Percentiles rank a stretch among this genome's conserved stretches.
Evolutionary conservation across 2,797 vertebrate genomes (phyloP).

Genomic region (Mormyrus hasselquistii): DNA sequence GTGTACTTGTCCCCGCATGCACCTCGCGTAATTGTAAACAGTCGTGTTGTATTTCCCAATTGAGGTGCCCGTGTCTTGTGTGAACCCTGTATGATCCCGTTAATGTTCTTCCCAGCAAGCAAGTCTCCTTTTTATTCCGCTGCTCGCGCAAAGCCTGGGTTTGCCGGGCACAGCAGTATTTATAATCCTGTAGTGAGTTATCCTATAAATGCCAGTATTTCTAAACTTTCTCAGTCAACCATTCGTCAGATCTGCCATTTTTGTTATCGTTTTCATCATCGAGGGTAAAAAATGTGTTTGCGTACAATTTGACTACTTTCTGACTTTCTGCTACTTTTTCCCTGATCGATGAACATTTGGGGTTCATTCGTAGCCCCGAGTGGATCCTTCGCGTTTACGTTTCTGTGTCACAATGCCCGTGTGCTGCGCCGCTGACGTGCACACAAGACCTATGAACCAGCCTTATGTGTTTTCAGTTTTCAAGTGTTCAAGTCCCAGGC

Average conservation of each 20-base stretch:
- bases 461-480: neutral
- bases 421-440: neutral
- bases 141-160: too few relatives aligned
- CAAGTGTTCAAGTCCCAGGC: neutral
- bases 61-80: too few relatives aligned
- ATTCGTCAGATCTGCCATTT: neutral
- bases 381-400: neutral
- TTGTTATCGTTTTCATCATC: neutral
- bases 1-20: too few relatives aligned
- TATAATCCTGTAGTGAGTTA: neutral
- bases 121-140: too few relatives aligned
- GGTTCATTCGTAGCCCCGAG: neutral
- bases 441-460: neutral
- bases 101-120: too few relatives aligned
- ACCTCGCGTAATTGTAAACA: too few relatives aligned
- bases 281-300: neutral
- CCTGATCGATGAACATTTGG: neutral
- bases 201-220: neutral
- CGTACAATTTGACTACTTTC: neutral
- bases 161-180: neutral
- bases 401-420: neutral
- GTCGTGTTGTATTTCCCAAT: too few relatives aligned
- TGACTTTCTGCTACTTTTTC: neutral
- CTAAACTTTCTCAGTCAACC: neutral
- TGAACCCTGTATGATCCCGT: too few relatives aligned